Evolutionary conservation across 2,113 vertebrate species (phyloP).

Genomic region (Zosterops pallidus): DNA sequence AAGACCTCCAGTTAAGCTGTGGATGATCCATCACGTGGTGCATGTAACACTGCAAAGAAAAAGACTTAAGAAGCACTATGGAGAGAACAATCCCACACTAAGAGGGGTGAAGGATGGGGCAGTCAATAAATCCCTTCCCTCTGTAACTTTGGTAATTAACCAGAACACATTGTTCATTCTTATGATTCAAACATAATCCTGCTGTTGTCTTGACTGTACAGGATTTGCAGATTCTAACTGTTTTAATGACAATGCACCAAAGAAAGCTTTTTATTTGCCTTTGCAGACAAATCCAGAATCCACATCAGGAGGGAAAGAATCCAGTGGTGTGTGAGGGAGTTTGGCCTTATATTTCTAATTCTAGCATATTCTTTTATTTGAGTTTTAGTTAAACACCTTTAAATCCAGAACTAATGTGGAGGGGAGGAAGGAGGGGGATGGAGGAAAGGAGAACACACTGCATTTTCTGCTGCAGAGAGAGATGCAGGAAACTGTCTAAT

Average conservation of each 20-base stretch:
- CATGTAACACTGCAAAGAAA: neutral
- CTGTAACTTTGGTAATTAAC: conserved; percentile 34
- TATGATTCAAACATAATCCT: conserved; percentile 42
- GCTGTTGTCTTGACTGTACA: conserved; percentile 4
- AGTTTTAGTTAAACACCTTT: neutral
- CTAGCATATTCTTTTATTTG: neutral
- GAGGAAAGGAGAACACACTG: neutral
- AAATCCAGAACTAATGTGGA: neutral
- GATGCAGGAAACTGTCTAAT: neutral
- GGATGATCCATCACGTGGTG: neutral
- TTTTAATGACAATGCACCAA: conserved; percentile 44
- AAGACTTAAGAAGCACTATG: neutral
- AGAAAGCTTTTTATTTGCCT: conserved; percentile 18
- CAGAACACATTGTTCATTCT: conserved; percentile 23
- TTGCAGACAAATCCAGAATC: conserved; percentile 13
- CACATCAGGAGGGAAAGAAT: neutral
- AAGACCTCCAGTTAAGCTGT: neutral
- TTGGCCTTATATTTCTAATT: neutral
- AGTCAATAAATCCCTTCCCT: neutral
- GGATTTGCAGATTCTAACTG: conserved; percentile 44
- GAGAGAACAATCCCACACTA: neutral
- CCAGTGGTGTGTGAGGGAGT: neutral
- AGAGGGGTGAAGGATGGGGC: neutral
- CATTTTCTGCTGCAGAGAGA: neutral
- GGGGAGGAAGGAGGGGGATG: too few species aligned